Percentiles rank a stretch among this genome's conserved stretches.
These are phyloP conservation scores for Agrypnus murinus DNA, from an alignment of 2,888 invertebrate genomes.

Conservation along the genomic window DNA sequence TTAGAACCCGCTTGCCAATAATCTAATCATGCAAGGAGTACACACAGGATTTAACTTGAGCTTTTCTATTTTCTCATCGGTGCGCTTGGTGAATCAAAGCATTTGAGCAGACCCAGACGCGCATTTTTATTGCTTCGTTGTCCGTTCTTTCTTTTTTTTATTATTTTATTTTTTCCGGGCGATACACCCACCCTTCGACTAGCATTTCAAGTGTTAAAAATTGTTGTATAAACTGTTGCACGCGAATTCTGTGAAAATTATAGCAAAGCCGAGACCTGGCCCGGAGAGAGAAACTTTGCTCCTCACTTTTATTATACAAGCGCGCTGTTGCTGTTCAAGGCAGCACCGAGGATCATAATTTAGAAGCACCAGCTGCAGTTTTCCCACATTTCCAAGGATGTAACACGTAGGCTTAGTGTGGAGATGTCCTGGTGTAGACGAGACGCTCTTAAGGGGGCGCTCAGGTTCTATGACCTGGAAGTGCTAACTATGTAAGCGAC, in stretches of 20 bases:
- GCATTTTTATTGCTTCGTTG: slow-evolving; percentile 57
- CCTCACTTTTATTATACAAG: background rate
- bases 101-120: slow-evolving; percentile 54
- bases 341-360: slow-evolving; percentile 40
- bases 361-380: slow-evolving; percentile 42
- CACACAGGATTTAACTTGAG: slow-evolving; percentile 56
- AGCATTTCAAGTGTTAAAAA: slow-evolving; percentile 42
- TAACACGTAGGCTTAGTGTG: slow-evolving; percentile 40
- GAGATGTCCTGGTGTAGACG: slow-evolving; percentile 40
- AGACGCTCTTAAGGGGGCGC: slow-evolving; percentile 39
- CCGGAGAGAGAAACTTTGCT: slow-evolving; percentile 1
- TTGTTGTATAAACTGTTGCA: slow-evolving; percentile 43
- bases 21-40: slow-evolving; percentile 62
- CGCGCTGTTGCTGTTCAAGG: slow-evolving; percentile 13
- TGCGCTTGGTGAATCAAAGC: slow-evolving; percentile 58
- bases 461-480: slow-evolving; percentile 28
- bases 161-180: slow-evolving; percentile 36
- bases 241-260: slow-evolving; percentile 34
- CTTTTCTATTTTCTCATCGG: slow-evolving; percentile 52
- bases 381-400: slow-evolving; percentile 45
- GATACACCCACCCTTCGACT: slow-evolving; percentile 25
- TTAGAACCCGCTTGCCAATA: slow-evolving; percentile 63
- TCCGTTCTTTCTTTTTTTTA: slow-evolving; percentile 51
- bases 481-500: background rate
- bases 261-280: slow-evolving; percentile 39